Percentiles rank a stretch among this genome's conserved stretches.
These are phyloP conservation scores for Excalfactoria chinensis DNA, from an alignment of 2,113 vertebrate genomes.

Conservation along the genomic window DNA sequence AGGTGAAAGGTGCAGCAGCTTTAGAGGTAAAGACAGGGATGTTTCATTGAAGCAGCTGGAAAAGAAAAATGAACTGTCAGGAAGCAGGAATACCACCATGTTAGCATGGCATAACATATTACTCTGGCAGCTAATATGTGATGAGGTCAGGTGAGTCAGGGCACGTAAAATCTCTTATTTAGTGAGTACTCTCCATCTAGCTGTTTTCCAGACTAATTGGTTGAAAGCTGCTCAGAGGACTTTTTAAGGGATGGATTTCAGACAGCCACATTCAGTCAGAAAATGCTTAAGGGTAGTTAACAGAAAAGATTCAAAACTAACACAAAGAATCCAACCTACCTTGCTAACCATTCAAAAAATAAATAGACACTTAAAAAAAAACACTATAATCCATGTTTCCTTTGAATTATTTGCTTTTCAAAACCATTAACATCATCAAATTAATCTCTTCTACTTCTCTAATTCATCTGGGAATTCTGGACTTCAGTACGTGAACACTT, in stretches of 20 bases:
- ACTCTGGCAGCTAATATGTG: background rate
- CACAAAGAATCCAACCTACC: background rate
- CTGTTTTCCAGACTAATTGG: background rate
- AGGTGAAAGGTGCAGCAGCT: background rate
- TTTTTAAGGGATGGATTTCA: background rate
- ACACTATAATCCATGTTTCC: background rate
- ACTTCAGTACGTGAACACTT: background rate
- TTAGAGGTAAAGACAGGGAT: background rate
- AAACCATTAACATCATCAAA: background rate
- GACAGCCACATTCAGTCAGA: background rate
- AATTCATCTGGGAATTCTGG: background rate
- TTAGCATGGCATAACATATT: background rate
- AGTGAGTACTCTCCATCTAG: background rate
- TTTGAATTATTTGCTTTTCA: background rate
- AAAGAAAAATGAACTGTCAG: background rate
- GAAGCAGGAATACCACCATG: background rate
- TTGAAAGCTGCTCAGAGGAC: background rate
- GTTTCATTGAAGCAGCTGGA: background rate
- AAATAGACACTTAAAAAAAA: background rate
- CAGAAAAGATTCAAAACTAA: background rate
- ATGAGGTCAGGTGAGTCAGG: background rate
- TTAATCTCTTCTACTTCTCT: background rate
- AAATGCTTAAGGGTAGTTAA: background rate
- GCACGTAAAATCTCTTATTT: background rate
- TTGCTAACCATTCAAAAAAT: background rate